Percentiles rank a stretch among this genome's conserved stretches.
phyloP scores from a whole-genome alignment of 2,113 vertebrate genomes.

The Gallinago media region DNA sequence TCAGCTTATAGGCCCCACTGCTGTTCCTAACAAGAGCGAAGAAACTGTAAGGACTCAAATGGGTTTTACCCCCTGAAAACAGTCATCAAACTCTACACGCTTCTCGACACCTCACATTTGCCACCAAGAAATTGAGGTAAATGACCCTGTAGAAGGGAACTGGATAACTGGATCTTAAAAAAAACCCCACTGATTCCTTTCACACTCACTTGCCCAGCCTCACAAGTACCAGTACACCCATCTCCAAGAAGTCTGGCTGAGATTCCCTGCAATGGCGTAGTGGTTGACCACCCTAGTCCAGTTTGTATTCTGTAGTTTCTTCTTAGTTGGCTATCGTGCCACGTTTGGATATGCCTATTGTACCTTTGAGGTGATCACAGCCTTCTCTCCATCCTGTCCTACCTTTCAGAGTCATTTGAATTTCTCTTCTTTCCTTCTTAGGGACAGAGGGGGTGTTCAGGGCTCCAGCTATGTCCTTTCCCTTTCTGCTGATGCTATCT shows the following conservation, averaged over 20 bases:
- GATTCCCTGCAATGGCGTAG: background rate
- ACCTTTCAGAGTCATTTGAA: background rate
- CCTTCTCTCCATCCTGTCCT: background rate
- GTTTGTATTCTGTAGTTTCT: background rate
- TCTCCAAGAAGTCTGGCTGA: background rate
- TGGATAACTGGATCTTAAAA: background rate
- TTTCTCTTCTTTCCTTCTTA: background rate
- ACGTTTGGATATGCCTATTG: background rate
- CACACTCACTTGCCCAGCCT: background rate
- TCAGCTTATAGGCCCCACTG: background rate
- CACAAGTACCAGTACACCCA: background rate
- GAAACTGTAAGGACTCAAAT: background rate
- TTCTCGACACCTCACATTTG: background rate
- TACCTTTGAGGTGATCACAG: background rate
- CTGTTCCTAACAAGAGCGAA: background rate
- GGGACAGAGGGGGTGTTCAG: background rate
- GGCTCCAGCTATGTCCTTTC: background rate
- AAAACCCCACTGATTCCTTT: background rate
- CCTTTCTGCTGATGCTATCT: fast-evolving
- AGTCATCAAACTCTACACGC: background rate
- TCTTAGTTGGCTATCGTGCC: fast-evolving
- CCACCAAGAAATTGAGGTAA: background rate
- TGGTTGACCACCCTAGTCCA: background rate
- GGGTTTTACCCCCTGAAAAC: background rate
- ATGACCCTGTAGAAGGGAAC: background rate